These are phyloP conservation scores for Agrotis segetum DNA, from an alignment of 2,888 invertebrate genomes.

Conservation along the genomic window DNA sequence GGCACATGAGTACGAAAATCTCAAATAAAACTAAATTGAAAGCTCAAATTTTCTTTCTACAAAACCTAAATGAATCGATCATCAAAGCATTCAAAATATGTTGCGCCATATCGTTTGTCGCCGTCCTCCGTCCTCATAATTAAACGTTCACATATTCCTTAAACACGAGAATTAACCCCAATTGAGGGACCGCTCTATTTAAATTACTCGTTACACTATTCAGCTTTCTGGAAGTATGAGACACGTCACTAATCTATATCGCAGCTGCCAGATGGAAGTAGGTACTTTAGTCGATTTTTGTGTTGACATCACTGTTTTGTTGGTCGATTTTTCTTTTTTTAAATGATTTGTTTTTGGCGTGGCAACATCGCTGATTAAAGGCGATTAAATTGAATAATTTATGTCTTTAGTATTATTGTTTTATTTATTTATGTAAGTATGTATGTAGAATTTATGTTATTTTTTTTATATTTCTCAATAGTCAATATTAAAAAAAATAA, in stretches of 20 bases:
- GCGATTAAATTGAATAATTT: neutral
- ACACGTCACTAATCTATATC: slow-evolving; percentile 87
- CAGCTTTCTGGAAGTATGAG: slow-evolving; percentile 90
- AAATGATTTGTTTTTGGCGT: neutral
- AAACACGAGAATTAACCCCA: slow-evolving; percentile 91
- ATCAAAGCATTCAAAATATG: slow-evolving; percentile 67
- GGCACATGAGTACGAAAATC: neutral
- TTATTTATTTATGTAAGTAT: neutral
- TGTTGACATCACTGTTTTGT: slow-evolving; percentile 46
- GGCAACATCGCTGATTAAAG: neutral
- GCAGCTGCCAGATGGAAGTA: slow-evolving; percentile 69
- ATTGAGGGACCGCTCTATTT: slow-evolving; percentile 91
- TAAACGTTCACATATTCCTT: slow-evolving; percentile 89
- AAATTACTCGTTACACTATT: slow-evolving; percentile 89
- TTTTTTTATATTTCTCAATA: neutral
- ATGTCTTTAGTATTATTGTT: slow-evolving; percentile 13
- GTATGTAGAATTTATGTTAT: neutral
- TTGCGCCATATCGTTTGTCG: slow-evolving; percentile 71
- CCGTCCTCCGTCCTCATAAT: slow-evolving; percentile 81
- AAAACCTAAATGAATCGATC: slow-evolving; percentile 59
- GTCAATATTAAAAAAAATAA: no score
- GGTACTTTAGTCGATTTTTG: slow-evolving; percentile 54
- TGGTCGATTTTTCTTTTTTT: slow-evolving; percentile 19
- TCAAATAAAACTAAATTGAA: neutral
- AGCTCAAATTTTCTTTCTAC: neutral